Evolutionary conservation across 2,888 invertebrate species (phyloP).

Genomic region (Ornithoptera priamus): DNA sequence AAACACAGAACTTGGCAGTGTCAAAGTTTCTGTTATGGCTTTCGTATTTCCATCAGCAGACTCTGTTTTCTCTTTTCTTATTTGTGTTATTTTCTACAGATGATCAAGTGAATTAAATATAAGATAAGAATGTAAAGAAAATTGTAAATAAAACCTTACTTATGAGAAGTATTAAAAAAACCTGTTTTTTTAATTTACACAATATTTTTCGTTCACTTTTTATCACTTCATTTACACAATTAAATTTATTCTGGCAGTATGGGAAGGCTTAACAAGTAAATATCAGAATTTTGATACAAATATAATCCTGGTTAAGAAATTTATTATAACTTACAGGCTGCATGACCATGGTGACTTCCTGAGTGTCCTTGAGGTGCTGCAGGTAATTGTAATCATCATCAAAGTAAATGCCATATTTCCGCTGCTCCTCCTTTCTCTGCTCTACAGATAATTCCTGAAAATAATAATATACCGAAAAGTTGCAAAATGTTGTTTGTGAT

Average conservation of each 20-base stretch:
- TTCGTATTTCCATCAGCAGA: slow-evolving; percentile 37
- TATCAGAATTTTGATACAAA: too few relatives aligned
- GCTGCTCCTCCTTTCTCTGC: slow-evolving; percentile 84
- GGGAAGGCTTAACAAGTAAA: too few relatives aligned
- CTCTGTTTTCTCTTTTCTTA: slow-evolving; percentile 49
- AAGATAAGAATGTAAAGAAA: too few relatives aligned
- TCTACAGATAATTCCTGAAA: slow-evolving; percentile 62
- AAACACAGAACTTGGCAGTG: slow-evolving; percentile 92
- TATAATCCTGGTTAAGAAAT: too few relatives aligned
- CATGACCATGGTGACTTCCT: slow-evolving; percentile 78
- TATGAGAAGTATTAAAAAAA: too few relatives aligned
- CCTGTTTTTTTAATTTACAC: too few relatives aligned
- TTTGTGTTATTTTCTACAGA: slow-evolving; percentile 62
- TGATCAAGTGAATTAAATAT: too few relatives aligned
- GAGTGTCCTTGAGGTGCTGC: slow-evolving; percentile 89
- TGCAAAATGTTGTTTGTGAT: too few relatives aligned
- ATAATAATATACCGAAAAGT: not conserved
- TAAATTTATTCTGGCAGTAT: too few relatives aligned
- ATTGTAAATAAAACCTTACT: too few relatives aligned
- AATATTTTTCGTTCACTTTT: too few relatives aligned
- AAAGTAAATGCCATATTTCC: slow-evolving; percentile 94
- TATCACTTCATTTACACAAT: too few relatives aligned
- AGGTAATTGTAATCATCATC: slow-evolving; percentile 98
- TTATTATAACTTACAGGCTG: slow-evolving; percentile 59
- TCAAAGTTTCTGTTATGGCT: slow-evolving; percentile 62